Conservation (phyloP, 2,888 invertebrate species). For the Choreutis nemorana region DNA sequence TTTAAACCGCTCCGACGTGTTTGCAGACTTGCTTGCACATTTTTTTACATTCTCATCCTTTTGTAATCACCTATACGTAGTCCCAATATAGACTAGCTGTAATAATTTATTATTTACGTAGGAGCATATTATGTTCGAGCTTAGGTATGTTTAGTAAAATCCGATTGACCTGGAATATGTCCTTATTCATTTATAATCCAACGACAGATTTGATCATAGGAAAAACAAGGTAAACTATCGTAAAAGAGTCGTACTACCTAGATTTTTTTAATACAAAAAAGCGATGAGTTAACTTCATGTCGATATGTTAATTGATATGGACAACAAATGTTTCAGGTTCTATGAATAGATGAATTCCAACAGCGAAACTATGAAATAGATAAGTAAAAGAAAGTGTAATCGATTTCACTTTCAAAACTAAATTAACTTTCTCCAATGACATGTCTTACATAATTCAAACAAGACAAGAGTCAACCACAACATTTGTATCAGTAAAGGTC, state of each 20-base stretch:
- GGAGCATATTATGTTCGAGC: no score
- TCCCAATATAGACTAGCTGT: constrained; percentile 16
- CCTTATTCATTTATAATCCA: no score
- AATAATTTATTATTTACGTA: neutral
- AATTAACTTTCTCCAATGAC: constrained; percentile 66
- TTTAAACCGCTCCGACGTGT: constrained; percentile 65
- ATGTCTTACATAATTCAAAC: constrained; percentile 56
- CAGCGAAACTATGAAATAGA: constrained; percentile 48
- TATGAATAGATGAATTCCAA: constrained; percentile 29
- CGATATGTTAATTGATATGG: no score
- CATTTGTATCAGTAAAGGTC: constrained; percentile 56
- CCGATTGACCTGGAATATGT: no score
- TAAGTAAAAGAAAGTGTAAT: constrained; percentile 64
- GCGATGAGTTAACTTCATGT: no score
- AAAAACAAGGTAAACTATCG: no score
- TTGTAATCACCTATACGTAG: constrained; percentile 40
- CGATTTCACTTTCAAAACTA: constrained; percentile 68
- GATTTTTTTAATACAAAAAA: no score
- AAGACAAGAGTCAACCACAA: constrained; percentile 54
- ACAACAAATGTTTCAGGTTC: no score
- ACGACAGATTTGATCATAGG: no score
- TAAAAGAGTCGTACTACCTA: no score
- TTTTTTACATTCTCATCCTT: constrained; percentile 61
- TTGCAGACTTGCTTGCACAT: constrained; percentile 64
- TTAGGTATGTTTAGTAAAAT: no score